phyloP scores from a whole-genome alignment of 2,113 vertebrate genomes.

The Phyllostomus discolor region DNA sequence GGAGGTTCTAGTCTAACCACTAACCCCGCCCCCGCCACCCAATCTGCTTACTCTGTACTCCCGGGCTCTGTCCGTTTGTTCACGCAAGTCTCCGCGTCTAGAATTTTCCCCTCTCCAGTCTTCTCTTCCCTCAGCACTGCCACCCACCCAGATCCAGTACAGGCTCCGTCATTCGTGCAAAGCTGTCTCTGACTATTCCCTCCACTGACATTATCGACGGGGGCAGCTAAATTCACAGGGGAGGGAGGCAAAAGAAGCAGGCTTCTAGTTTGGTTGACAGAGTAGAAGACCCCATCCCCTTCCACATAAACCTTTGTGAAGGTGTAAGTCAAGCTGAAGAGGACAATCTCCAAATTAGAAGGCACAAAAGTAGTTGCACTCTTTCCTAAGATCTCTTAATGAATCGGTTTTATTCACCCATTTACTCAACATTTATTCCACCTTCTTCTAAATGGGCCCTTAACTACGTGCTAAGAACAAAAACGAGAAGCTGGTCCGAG shows the following conservation, averaged over 20 bases:
- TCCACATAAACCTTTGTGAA: not conserved
- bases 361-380: not conserved
- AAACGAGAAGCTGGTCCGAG: not conserved
- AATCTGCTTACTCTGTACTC: not conserved
- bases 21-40: not conserved
- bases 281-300: not conserved
- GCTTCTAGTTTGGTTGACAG: not conserved
- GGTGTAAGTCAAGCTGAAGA: not conserved
- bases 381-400: not conserved
- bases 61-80: not conserved
- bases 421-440: not conserved
- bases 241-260: not conserved
- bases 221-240: not conserved
- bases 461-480: not conserved
- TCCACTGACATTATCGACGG: not conserved
- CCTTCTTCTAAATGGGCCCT: not conserved
- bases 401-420: conserved; percentile 9
- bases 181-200: not conserved
- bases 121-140: not conserved
- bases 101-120: not conserved
- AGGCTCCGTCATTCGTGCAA: not conserved
- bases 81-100: not conserved
- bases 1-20: not conserved
- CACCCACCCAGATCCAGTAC: not conserved
- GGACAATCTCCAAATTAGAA: not conserved